Base-by-base conservation (phyloP, 1,140 invertebrate species). In the Dendroctonus valens region DNA sequence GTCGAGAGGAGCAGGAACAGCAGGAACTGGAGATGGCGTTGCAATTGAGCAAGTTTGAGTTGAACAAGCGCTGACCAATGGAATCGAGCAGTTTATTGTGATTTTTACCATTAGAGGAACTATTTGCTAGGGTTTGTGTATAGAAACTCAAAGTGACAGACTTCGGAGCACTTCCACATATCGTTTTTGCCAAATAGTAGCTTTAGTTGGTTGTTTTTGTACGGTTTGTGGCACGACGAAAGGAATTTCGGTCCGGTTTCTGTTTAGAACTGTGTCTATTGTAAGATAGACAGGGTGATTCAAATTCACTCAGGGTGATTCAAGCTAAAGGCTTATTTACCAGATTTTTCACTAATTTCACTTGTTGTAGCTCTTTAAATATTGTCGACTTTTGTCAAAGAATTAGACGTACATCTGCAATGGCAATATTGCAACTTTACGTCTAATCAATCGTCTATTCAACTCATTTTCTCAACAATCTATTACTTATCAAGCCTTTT, bases 21-120 rank as follows among this genome's bases (percentile, higher is more conserved):
- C 80, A 79, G 14, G 83, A 85, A 69, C 73, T 84, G 41, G 80
- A 83, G 70, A 79, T 84, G 39, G 84, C 83, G 0, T 75, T 85
- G 54, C 81, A 80, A 8, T 77, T 84, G 46, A 84, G 83, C 58
- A 78, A 77, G 69, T 69, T 69, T 55, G 76, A 77, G 48, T 67
- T 57, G 63, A 65, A 72, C 48, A 72, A 75, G 58, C 57, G 52
- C n/a, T 69, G 69, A 50, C 44, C 26, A 26, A 26, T 26, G 3
- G 26, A 26, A 26, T 26, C 26, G 26, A 26, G 26, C 26, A 55
- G n/a, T 42, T 66, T 51, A n/a, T 48, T 26, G 26, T 54, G 11
- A 12, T 54, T 54, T 8, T 54, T 46, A 26, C 26, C 26, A 26
- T 26, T 26, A 26, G 26, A 26, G 26, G 26, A 26, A 26, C 26